Conservation (phyloP, 1,140 invertebrate genomes). For the Pantala flavescens region DNA sequence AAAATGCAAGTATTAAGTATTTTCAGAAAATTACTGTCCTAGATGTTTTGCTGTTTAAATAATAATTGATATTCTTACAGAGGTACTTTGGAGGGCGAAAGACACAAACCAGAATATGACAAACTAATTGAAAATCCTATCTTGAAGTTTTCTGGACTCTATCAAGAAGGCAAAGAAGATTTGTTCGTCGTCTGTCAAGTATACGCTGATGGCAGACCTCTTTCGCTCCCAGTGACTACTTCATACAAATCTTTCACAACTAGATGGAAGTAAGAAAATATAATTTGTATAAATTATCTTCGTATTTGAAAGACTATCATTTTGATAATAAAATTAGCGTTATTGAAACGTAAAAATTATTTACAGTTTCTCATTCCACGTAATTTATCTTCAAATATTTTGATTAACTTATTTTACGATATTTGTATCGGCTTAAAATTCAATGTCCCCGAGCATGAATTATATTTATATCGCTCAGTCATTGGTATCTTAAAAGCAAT, state of each 20-base stretch:
- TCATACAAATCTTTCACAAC: conserved; percentile 88
- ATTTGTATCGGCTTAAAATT: too few relatives aligned
- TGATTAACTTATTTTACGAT: too few relatives aligned
- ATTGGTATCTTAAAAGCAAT: too few relatives aligned
- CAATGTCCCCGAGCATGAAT: too few relatives aligned
- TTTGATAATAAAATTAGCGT: too few relatives aligned
- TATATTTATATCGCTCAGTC: too few relatives aligned
- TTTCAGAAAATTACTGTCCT: neutral
- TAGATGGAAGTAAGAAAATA: conserved; percentile 72
- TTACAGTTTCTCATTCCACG: too few relatives aligned
- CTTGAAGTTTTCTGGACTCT: conserved; percentile 81
- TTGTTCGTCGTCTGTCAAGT: conserved; percentile 81
- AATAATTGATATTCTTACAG: conserved; percentile 41
- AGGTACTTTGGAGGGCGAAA: conserved; percentile 87
- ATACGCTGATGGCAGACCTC: conserved; percentile 66
- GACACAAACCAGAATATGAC: conserved; percentile 75
- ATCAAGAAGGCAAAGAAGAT: conserved; percentile 57
- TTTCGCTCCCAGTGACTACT: conserved; percentile 81
- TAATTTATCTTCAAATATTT: too few relatives aligned
- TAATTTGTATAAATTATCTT: neutral
- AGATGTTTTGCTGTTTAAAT: neutral
- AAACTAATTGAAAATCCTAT: conserved; percentile 78
- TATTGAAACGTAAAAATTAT: too few relatives aligned
- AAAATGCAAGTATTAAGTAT: conserved; percentile 68
- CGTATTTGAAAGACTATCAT: too few relatives aligned